A percentile compares a stretch with the other conserved stretches of the same genome.
These are phyloP conservation scores for Nesogale talazaci DNA, from an alignment of 2,113 vertebrate genomes.

Conservation along the genomic window DNA sequence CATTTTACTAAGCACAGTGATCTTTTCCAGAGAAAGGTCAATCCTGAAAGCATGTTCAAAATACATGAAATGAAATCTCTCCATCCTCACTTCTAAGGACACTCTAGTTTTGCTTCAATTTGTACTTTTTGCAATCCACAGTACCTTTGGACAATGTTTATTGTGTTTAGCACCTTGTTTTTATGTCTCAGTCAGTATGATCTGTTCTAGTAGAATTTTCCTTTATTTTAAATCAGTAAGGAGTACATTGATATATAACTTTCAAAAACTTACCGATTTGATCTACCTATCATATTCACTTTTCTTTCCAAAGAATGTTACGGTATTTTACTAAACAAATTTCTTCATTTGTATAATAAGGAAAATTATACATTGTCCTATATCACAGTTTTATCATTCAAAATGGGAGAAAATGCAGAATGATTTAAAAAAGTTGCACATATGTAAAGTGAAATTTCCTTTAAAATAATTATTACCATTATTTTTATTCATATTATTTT, in stretches of 20 bases:
- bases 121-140: too few species aligned
- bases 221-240: background rate
- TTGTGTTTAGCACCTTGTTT: background rate
- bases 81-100: too few species aligned
- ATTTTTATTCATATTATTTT: constrained; percentile 1
- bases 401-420: background rate
- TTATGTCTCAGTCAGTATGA: background rate
- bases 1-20: too few species aligned
- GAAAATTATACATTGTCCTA: background rate
- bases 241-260: background rate
- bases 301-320: background rate
- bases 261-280: background rate
- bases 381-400: background rate
- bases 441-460: background rate
- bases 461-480: background rate
- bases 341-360: background rate
- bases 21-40: too few species aligned
- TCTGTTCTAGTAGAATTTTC: background rate
- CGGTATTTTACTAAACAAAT: background rate
- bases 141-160: background rate
- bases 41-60: too few species aligned
- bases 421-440: background rate
- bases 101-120: too few species aligned
- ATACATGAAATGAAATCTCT: too few species aligned
- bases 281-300: background rate